A percentile compares a stretch with the other conserved stretches of the same genome.
Evolutionary conservation across 2,888 invertebrate species (phyloP).

Genomic region (Antheraea assamensis): DNA sequence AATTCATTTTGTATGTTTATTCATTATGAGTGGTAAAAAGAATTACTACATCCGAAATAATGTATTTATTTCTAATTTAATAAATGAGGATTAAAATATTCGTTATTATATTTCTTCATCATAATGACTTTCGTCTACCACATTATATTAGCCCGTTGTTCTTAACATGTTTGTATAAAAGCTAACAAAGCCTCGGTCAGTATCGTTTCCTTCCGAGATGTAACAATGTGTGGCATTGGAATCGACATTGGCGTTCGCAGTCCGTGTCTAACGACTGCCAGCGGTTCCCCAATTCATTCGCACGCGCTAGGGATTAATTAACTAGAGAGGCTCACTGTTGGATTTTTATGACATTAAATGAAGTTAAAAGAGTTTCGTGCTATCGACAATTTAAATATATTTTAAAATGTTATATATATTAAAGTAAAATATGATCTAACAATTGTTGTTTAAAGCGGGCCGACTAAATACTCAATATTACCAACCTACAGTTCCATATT

Average conservation of each 20-base stretch:
- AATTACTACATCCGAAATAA: not conserved
- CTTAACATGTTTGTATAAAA: constrained; percentile 41
- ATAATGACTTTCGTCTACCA: not conserved
- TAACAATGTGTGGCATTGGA: constrained; percentile 79
- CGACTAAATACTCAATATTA: not conserved
- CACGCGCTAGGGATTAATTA: constrained; percentile 38
- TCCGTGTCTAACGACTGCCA: constrained; percentile 73
- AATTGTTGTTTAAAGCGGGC: not conserved
- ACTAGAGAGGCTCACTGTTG: not conserved
- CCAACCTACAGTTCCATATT: not conserved
- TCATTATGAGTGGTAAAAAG: not conserved
- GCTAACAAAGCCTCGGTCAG: constrained; percentile 60
- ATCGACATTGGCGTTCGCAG: constrained; percentile 71
- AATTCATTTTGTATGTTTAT: not conserved
- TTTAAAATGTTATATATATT: too few species aligned
- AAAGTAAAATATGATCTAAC: too few species aligned
- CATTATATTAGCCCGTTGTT: constrained; percentile 16
- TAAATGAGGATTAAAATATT: not conserved
- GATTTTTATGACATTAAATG: not conserved
- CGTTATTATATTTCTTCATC: not conserved
- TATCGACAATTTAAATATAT: not conserved
- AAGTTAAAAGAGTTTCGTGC: not conserved
- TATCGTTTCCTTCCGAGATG: constrained; percentile 69
- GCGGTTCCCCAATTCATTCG: constrained; percentile 75
- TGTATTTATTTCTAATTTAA: not conserved